Percentiles rank a stretch among this genome's conserved stretches.
These are phyloP conservation scores for Bungarus multicinctus DNA, from an alignment of 2,113 vertebrate species.

Conservation along the genomic window DNA sequence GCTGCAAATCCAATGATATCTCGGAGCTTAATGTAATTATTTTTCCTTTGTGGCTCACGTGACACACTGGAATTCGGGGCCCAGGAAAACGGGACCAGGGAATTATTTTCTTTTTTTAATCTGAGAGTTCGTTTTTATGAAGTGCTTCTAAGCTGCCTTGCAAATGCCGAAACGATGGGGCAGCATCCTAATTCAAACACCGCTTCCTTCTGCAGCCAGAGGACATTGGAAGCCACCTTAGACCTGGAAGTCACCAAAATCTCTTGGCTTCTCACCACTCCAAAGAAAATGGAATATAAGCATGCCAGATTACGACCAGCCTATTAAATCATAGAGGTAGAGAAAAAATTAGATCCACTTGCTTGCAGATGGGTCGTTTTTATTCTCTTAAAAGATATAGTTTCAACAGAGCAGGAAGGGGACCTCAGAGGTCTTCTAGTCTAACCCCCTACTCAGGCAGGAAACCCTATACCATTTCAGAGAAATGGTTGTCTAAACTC, in stretches of 20 bases:
- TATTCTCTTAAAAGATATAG: neutral
- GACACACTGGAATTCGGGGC: neutral
- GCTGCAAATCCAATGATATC: neutral
- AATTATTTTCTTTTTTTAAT: neutral
- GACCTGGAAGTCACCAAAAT: neutral
- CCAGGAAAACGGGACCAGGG: constrained; percentile 25
- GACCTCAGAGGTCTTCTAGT: neutral
- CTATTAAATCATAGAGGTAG: neutral
- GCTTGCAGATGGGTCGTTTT: neutral
- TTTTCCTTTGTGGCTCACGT: neutral
- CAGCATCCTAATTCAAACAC: neutral
- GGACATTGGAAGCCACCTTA: neutral
- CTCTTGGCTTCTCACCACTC: neutral
- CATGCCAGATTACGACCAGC: neutral
- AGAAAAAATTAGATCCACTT: neutral
- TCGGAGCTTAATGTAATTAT: neutral
- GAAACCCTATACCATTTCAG: neutral
- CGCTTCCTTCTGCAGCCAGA: neutral
- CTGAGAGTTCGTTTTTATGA: neutral
- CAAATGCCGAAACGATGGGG: neutral
- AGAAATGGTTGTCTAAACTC: neutral
- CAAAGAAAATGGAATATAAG: neutral
- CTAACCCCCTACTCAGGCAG: neutral
- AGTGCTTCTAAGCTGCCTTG: neutral
- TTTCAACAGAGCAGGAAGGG: neutral